Evolutionary conservation across 37 sponge, comb jelly and placozoan species (phyloP).

Genomic region (Eunapius fragilis): DNA sequence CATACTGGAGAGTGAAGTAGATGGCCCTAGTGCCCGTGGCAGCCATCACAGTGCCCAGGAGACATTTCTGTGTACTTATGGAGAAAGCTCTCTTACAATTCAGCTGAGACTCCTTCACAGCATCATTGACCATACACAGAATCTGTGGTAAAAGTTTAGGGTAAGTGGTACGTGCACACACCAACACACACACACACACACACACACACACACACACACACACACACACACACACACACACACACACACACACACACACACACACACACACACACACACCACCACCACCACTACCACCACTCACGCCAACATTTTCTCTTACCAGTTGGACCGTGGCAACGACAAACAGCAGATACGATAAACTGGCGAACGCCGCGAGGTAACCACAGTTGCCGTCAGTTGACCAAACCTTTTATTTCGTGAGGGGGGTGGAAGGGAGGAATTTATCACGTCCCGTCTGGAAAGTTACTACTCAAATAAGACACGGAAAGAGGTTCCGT

Average conservation of each 20-base stretch:
- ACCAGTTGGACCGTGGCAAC: slow-evolving; percentile 72
- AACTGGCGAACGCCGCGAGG: slow-evolving; percentile 45
- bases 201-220: not conserved
- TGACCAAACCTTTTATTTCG: not conserved
- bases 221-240: not conserved
- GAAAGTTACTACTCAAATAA: not conserved
- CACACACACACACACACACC: not conserved
- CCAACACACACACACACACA: too few relatives aligned
- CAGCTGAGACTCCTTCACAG: not conserved
- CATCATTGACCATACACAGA: slow-evolving; percentile 49
- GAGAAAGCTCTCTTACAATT: slow-evolving; percentile 64
- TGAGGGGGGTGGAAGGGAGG: not conserved
- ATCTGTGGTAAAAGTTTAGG: not conserved
- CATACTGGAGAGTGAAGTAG: slow-evolving; percentile 57
- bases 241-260: slow-evolving; percentile 5
- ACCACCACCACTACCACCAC: not conserved
- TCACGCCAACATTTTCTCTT: slow-evolving; percentile 7
- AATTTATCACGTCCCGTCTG: not conserved
- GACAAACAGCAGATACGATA: slow-evolving; percentile 56
- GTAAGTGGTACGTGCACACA: too few relatives aligned
- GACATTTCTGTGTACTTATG: slow-evolving; percentile 55
- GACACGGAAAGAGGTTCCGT: too few relatives aligned
- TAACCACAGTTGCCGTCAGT: not conserved
- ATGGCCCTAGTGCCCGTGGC: slow-evolving; percentile 73
- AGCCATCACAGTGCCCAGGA: slow-evolving; percentile 55